A percentile compares a stretch with the other conserved stretches of the same genome.
These are phyloP conservation scores for Camponotus fellah DNA, from an alignment of 2,888 invertebrate species.

Conservation along the genomic window DNA sequence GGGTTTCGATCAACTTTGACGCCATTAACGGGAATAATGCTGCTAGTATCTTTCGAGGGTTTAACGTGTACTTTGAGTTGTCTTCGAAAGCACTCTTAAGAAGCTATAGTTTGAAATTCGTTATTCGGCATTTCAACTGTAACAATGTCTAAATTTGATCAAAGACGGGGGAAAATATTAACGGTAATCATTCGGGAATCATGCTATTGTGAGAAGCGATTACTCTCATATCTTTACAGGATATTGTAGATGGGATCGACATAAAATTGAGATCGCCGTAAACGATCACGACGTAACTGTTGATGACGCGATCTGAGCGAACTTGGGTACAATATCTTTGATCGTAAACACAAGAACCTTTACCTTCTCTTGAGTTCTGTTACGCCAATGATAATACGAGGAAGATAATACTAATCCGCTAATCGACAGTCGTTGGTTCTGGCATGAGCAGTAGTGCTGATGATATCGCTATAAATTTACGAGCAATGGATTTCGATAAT, in stretches of 20 bases:
- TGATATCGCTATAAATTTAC: slow-evolving; percentile 46
- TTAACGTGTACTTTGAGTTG: slow-evolving; percentile 29
- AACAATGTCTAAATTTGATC: slow-evolving; percentile 1
- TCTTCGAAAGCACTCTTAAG: not conserved
- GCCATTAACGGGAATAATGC: slow-evolving; percentile 37
- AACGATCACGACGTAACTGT: slow-evolving; percentile 13
- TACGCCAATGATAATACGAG: slow-evolving; percentile 36
- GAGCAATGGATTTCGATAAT: slow-evolving; percentile 52
- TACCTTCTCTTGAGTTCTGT: not conserved
- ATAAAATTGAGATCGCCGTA: slow-evolving; percentile 41
- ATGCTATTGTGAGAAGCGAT: not conserved
- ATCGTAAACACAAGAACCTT: slow-evolving; percentile 35
- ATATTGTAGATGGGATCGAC: not conserved
- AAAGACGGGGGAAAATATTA: not conserved
- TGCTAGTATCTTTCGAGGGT: slow-evolving; percentile 27
- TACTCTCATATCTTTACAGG: slow-evolving; percentile 11
- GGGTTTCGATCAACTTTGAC: slow-evolving; percentile 34
- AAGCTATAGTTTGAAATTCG: slow-evolving; percentile 9
- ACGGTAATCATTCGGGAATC: not conserved
- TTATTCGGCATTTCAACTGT: not conserved
- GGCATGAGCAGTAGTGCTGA: slow-evolving; percentile 33
- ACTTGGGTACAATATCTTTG: slow-evolving; percentile 25
- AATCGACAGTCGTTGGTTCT: slow-evolving; percentile 34
- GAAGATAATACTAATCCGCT: slow-evolving; percentile 44
- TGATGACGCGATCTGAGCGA: slow-evolving; percentile 12